These are phyloP conservation scores for Atethmia centrago DNA, from an alignment of 2,888 invertebrate genomes.

Conservation along the genomic window DNA sequence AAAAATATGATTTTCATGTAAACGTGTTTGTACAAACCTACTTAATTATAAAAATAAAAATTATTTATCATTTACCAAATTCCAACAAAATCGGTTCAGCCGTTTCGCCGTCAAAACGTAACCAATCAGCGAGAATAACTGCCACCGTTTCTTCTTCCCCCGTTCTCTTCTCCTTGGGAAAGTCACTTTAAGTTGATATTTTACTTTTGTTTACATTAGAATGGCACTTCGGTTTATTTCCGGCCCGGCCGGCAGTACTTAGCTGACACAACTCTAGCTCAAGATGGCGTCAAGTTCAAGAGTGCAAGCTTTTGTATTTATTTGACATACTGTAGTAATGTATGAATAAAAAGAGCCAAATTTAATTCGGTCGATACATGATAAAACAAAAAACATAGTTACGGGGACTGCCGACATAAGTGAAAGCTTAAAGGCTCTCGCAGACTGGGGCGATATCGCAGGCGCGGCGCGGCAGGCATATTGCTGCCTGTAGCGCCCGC, in stretches of 20 bases:
- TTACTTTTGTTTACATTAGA: neutral
- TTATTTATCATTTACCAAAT: too few species aligned
- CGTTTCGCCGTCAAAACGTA: neutral
- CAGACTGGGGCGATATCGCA: too few species aligned
- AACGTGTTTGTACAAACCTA: too few species aligned
- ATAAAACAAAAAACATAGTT: too few species aligned
- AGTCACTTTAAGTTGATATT: neutral
- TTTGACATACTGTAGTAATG: neutral
- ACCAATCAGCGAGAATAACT: neutral
- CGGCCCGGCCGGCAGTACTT: neutral
- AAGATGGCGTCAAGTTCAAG: conserved; percentile 27
- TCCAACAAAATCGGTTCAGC: neutral
- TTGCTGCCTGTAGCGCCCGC: too few species aligned
- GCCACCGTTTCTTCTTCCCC: neutral
- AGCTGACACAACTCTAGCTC: neutral
- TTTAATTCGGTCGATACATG: too few species aligned
- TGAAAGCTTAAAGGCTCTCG: too few species aligned
- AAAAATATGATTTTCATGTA: too few species aligned
- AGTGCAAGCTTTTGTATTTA: neutral
- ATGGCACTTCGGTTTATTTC: neutral
- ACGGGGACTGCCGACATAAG: too few species aligned
- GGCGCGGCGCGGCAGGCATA: too few species aligned
- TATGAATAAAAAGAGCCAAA: too few species aligned
- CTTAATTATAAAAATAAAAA: too few species aligned
- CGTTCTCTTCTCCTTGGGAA: neutral